phyloP scores from a whole-genome alignment of 2,113 vertebrate genomes.

The Eulacestoma nigropectus region DNA sequence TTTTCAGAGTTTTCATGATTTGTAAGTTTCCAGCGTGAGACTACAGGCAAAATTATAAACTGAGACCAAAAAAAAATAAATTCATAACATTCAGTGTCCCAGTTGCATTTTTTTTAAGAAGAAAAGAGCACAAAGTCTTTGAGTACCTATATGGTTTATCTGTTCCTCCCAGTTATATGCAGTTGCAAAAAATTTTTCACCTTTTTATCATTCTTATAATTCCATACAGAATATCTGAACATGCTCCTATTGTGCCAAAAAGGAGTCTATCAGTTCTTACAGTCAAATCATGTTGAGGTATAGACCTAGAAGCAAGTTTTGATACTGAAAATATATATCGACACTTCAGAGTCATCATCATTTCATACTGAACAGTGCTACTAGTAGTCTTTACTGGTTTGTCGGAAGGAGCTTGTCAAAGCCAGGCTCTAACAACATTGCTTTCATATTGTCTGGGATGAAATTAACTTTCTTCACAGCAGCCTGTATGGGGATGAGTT shows the following conservation, averaged over 20 bases:
- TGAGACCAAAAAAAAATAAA: not conserved
- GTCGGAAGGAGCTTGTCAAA: not conserved
- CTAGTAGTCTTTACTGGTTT: not conserved
- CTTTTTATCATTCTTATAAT: not conserved
- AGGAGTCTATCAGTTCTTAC: not conserved
- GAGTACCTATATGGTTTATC: conserved; percentile 55
- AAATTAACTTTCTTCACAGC: not conserved
- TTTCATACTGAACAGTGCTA: not conserved
- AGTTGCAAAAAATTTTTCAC: conserved; percentile 17
- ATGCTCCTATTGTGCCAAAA: not conserved
- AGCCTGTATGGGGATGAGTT: no score
- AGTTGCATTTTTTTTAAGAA: not conserved
- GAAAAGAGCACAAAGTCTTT: not conserved
- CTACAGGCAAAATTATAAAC: not conserved
- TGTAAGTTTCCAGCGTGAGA: not conserved
- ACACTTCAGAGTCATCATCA: not conserved
- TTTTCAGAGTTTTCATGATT: not conserved
- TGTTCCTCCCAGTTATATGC: not conserved
- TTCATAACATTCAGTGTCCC: not conserved
- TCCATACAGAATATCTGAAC: not conserved
- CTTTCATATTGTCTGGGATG: not conserved
- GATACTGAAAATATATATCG: not conserved
- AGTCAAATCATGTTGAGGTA: not conserved
- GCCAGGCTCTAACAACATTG: not conserved
- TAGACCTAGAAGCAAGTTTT: not conserved